Evolutionary conservation across 1,140 invertebrate genomes (phyloP).

Genomic region (Tetranychus urticae): DNA sequence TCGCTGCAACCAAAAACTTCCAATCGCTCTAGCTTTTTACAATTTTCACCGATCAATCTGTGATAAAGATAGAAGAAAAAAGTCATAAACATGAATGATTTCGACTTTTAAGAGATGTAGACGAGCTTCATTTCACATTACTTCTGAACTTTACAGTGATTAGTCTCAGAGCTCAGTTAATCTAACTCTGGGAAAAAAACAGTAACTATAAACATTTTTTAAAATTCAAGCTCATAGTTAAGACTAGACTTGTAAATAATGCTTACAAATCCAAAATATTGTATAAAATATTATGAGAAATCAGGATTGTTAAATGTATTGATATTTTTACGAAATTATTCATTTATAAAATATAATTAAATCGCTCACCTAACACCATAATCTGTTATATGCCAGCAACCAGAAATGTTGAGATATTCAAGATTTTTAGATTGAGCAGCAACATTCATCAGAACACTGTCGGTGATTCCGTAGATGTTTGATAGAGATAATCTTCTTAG

Average conservation of each 20-base stretch:
- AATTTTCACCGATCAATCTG: conserved; percentile 19
- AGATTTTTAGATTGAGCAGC: conserved; percentile 15
- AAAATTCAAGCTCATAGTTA: too few species aligned
- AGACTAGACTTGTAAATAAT: too few species aligned
- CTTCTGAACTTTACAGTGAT: neutral
- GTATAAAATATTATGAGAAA: neutral
- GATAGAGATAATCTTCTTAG: conserved; percentile 17
- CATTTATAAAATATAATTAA: too few species aligned
- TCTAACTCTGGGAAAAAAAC: too few species aligned
- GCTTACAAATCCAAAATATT: too few species aligned
- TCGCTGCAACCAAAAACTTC: conserved; percentile 18
- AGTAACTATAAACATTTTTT: too few species aligned
- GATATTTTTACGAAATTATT: too few species aligned
- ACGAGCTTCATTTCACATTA: neutral
- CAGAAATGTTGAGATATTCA: conserved; percentile 18
- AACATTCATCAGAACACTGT: conserved; percentile 16
- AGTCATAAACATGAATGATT: neutral
- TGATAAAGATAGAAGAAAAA: conserved; percentile 1
- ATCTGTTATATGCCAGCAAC: conserved; percentile 22
- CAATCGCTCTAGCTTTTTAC: conserved; percentile 14
- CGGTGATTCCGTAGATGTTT: conserved; percentile 22
- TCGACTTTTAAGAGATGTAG: too few species aligned
- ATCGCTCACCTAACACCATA: conserved; percentile 18
- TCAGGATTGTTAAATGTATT: neutral
- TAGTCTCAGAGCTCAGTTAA: too few species aligned